Percentiles rank a stretch among this genome's conserved stretches.
Conservation (phyloP, 1,140 invertebrate genomes). For the Monochamus saltuarius region DNA sequence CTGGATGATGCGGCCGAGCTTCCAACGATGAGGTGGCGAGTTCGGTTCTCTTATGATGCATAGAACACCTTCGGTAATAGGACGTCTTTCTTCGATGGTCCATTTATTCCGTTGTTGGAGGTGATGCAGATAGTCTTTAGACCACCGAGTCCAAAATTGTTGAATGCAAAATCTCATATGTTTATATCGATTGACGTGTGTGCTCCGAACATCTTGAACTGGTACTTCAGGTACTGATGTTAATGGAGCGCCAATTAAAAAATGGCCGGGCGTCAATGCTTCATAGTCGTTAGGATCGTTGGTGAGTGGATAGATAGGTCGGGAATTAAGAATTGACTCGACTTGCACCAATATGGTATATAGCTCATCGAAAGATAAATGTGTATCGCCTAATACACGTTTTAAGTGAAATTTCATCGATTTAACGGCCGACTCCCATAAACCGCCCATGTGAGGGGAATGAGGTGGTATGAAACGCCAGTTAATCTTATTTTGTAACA, state of each 20-base stretch:
- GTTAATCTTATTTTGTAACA: not conserved
- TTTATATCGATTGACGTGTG: no score
- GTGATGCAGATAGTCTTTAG: no score
- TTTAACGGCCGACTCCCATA: conserved; percentile 13
- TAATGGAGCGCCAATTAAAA: conserved; percentile 1
- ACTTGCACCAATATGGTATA: conserved; percentile 8
- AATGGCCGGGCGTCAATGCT: conserved; percentile 25
- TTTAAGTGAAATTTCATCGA: conserved; percentile 9
- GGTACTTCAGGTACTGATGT: no score
- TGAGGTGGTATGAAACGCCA: not conserved
- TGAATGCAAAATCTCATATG: no score
- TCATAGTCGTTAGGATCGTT: conserved; percentile 15
- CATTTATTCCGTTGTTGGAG: no score
- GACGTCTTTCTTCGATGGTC: no score
- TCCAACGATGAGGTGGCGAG: conserved; percentile 32
- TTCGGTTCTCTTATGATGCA: conserved; percentile 23
- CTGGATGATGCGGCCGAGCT: conserved; percentile 27
- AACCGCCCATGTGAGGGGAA: not conserved
- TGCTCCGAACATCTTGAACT: no score
- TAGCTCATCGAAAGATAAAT: not conserved
- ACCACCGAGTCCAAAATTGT: no score
- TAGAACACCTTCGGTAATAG: no score
- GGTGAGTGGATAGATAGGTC: conserved; percentile 13
- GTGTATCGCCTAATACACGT: conserved; percentile 2
- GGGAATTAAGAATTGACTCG: conserved; percentile 13